Evolutionary conservation across 1,140 invertebrate genomes (phyloP), one percentile per base, ranked within the genome.

Genomic region (Macrotrachela quadricornifera): DNA sequence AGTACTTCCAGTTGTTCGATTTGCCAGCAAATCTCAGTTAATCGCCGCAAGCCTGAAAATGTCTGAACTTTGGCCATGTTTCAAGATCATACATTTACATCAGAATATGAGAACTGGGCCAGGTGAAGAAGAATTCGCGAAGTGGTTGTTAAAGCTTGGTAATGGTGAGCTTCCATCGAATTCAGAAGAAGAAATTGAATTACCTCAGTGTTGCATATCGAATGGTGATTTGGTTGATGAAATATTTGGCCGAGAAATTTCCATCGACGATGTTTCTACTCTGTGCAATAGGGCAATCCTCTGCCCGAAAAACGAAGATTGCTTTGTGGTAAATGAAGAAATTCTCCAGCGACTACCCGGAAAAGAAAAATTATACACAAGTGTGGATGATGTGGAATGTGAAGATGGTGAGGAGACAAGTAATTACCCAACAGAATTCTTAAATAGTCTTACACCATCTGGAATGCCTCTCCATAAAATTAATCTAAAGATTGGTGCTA

Each of bases 381-480:
- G 54, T 37, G 48, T 57, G 15, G 61, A 63, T 46, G 51, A 39
- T 37, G 43, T 59, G 30, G 15, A 38, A 21, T 16, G 51, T 18
- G 55, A 55, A 13, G 60, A 65, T 45, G 43, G 37, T 17, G 54
- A 59, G 15, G 39, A 64, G 18, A 38, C 43, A 18, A 43, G 52
- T 38, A 16, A 41, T 14, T 66, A 59, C 55, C 63, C 66, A 10
- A 41, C 59, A 10, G 67, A 70, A 58, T 63, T 63, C 60, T 49
- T 71, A 11, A 62, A 72, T 56, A 56, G 57, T 10, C 48, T 65
- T n/a, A 60, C 60, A 10, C 60, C 62, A 16, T 57, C 61, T 38
- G 65, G 68, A 10, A 38, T 66, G 12, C 68, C 71, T 14, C 63
- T 63, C 14, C 69, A 71, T 57, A 57, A 57, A 50, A 56, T 73